phyloP scores from a whole-genome alignment of 2,888 invertebrate genomes.

The Synanthedon andrenaeformis region DNA sequence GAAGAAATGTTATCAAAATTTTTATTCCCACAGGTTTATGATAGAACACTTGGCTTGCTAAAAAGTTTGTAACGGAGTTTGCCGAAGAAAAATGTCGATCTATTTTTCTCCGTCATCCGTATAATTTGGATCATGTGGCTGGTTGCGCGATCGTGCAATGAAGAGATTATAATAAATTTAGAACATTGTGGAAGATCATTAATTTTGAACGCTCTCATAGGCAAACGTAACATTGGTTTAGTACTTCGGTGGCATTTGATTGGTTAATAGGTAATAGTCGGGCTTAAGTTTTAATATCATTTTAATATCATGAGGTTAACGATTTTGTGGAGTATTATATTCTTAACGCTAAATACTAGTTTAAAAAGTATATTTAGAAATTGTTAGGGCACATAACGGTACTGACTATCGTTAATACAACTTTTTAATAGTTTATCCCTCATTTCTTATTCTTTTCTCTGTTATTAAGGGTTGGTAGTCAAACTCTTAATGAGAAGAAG shows the following conservation, averaged over 20 bases:
- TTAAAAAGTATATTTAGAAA: too few relatives aligned
- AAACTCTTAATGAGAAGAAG: too few relatives aligned
- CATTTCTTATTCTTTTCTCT: too few relatives aligned
- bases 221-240: neutral
- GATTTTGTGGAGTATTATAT: too few relatives aligned
- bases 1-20: neutral
- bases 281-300: too few relatives aligned
- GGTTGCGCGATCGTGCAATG: constrained; percentile 44
- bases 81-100: constrained; percentile 43
- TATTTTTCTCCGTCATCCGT: constrained; percentile 47
- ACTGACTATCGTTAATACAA: too few relatives aligned
- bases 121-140: constrained; percentile 52
- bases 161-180: constrained; percentile 47
- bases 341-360: too few relatives aligned
- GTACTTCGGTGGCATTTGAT: neutral
- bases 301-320: too few relatives aligned
- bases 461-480: too few relatives aligned
- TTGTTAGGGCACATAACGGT: too few relatives aligned
- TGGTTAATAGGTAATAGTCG: too few relatives aligned
- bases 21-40: neutral
- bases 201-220: constrained; percentile 36
- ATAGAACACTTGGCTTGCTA: neutral
- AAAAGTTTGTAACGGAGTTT: constrained; percentile 7
- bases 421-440: too few relatives aligned
- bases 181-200: constrained; percentile 37